Conservation (phyloP, 1,140 invertebrate species). For the Drosophila tani region DNA sequence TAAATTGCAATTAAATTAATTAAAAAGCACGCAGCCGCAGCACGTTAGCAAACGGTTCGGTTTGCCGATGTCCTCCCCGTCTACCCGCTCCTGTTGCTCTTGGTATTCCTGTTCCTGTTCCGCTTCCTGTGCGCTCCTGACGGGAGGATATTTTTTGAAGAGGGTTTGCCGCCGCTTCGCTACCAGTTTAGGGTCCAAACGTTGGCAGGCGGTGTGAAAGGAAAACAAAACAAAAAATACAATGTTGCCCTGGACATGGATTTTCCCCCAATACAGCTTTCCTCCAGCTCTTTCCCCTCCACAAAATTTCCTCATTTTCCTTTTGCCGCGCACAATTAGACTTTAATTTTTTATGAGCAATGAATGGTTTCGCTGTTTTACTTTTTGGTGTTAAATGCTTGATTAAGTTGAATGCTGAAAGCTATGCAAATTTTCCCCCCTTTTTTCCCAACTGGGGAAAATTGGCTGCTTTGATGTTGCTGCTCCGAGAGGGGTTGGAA, state of each 20-base stretch:
- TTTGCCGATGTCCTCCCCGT: conserved; percentile 22
- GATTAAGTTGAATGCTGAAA: conserved; percentile 67
- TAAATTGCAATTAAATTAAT: conserved; percentile 85
- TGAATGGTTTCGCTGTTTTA: conserved; percentile 73
- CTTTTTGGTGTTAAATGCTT: conserved; percentile 79
- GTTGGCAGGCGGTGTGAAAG: conserved; percentile 40
- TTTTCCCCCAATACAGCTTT: background rate
- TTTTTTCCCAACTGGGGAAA: conserved; percentile 18
- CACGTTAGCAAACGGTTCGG: conserved; percentile 55
- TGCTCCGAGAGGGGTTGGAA: conserved; percentile 8
- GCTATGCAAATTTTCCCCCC: conserved; percentile 66
- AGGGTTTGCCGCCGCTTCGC: conserved; percentile 18
- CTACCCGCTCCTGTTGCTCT: conserved; percentile 5
- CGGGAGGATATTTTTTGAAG: conserved; percentile 43
- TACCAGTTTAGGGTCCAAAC: conserved; percentile 39
- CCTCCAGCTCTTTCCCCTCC: background rate
- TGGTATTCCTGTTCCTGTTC: conserved; percentile 24
- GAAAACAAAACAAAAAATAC: conserved; percentile 52
- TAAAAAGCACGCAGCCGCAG: conserved; percentile 76
- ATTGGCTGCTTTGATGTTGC: conserved; percentile 66
- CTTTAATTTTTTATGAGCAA: conserved; percentile 81
- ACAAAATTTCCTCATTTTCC: conserved; percentile 38
- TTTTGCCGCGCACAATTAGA: conserved; percentile 65
- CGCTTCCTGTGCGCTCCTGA: conserved; percentile 17
- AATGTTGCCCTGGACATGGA: conserved; percentile 43